Conservation (phyloP, 2,797 vertebrate genomes). For the Coranthus polyacanthus region DNA sequence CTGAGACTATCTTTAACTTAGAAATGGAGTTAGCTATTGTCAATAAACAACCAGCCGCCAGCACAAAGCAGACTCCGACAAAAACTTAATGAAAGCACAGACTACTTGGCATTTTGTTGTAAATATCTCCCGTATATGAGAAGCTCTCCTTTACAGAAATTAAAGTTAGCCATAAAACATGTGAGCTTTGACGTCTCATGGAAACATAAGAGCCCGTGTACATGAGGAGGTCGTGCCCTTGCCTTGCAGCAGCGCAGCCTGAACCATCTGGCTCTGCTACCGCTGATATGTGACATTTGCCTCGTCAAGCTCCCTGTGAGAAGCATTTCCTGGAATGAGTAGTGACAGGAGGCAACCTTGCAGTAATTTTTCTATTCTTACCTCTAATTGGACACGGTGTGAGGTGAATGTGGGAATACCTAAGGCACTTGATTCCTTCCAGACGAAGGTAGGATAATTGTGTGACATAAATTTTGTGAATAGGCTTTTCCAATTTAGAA, state of each 20-base stretch:
- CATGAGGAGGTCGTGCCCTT: constrained; percentile 44
- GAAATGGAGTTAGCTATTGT: too few relatives aligned
- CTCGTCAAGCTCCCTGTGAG: constrained; percentile 58
- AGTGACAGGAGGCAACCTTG: constrained; percentile 73
- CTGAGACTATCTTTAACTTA: too few relatives aligned
- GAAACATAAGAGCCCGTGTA: constrained; percentile 1
- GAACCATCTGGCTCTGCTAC: constrained; percentile 48
- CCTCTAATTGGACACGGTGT: constrained; percentile 71
- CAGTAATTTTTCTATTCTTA: constrained; percentile 74
- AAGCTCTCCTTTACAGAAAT: constrained; percentile 6
- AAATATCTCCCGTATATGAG: not conserved
- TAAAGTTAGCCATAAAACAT: constrained; percentile 1
- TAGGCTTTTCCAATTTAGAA: constrained; percentile 48
- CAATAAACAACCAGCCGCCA: too few relatives aligned
- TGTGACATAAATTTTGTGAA: constrained; percentile 38
- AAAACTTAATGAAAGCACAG: too few relatives aligned
- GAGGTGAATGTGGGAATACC: constrained; percentile 65
- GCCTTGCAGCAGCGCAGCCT: constrained; percentile 22
- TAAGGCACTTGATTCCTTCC: constrained; percentile 47
- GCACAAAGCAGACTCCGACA: too few relatives aligned
- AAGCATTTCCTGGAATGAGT: constrained; percentile 60
- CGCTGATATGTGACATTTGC: constrained; percentile 44
- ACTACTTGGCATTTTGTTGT: too few relatives aligned
- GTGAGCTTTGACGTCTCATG: constrained; percentile 12
- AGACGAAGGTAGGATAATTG: constrained; percentile 44